Evolutionary conservation across 2,888 invertebrate genomes (phyloP), one percentile per base, ranked within the genome.

Genomic region (Drosophila eohydei): DNA sequence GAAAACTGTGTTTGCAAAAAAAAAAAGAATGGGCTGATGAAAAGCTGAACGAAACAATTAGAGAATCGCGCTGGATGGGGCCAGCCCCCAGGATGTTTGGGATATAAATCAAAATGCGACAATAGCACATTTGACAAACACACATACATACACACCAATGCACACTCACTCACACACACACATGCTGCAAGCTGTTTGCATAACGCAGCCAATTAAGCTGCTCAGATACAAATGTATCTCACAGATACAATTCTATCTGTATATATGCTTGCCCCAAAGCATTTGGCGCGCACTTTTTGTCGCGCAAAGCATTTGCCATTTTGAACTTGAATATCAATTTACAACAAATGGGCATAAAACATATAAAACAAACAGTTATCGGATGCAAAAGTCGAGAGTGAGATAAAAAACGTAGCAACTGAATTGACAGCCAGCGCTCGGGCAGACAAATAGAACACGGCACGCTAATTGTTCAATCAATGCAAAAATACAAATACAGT

Each of bases 271-370:
- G 62, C 64, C 69, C 65, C 67, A 77, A 43, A 83, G 61, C 78
- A 78, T 77, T 83, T 85, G 78, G 83, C 86, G 83, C 83, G 72
- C 74, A 87, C 68, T 88, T 80, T 80, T 83, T 79, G 78, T 80
- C 84, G 89, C 89, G 89, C 84, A 89, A 86, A 88, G 60, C 76
- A 88, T 88, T 87, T 88, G 88, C 62, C 88, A 88, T 60, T 86
- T 87, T 91, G 91, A 91, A 91, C 91, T 91, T 91, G 91, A 91
- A 87, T 88, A 90, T 87, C 90, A 91, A 91, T 91, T 91, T 87
- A 90, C 90, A 90, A 86, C 84, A 80, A 80, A 75, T 59, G 55
- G 50, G 32, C 54, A 65, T 52, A 63, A 68, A 46, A 4, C 48
- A 50, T 11, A 16, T n/a, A n/a, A 44, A 44, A 26, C 12, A 38